phyloP scores from a whole-genome alignment of 2,113 vertebrate species.

The Poeciliopsis retropinna region DNA sequence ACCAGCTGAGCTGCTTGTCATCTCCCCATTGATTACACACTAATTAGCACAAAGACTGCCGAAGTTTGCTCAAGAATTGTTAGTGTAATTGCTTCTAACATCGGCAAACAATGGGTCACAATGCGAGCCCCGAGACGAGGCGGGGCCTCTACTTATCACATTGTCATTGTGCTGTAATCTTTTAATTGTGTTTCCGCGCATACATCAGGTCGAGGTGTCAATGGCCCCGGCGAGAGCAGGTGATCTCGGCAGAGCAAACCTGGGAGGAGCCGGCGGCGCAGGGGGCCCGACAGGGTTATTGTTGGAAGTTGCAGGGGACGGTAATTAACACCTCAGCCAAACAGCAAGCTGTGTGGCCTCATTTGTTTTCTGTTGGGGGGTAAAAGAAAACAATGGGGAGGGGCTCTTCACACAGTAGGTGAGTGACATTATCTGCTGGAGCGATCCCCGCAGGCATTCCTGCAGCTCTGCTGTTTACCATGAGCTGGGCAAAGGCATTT shows the following conservation, averaged over 20 bases:
- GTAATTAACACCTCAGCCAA: conserved; percentile 82
- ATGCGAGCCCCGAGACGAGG: conserved; percentile 68
- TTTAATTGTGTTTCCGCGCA: conserved; percentile 75
- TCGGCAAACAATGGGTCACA: conserved; percentile 75
- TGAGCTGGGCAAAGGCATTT: conserved; percentile 49
- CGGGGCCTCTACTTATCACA: conserved; percentile 59
- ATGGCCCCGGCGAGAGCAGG: conserved; percentile 73
- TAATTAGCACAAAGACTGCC: conserved; percentile 79
- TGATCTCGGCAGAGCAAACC: conserved; percentile 72
- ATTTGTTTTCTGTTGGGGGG: conserved; percentile 81
- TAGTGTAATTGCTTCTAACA: conserved; percentile 78
- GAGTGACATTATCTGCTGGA: conserved; percentile 82
- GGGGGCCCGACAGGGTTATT: conserved; percentile 69
- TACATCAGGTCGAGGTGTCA: conserved; percentile 78
- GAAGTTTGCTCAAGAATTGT: conserved; percentile 82
- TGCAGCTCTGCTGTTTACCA: conserved; percentile 59
- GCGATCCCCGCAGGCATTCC: conserved; percentile 72
- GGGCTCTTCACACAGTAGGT: conserved; percentile 72
- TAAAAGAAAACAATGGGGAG: conserved; percentile 79
- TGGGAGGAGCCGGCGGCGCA: conserved; percentile 60
- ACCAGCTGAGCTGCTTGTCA: conserved; percentile 62
- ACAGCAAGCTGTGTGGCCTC: conserved; percentile 80
- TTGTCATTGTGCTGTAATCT: conserved; percentile 60
- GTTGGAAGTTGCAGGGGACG: conserved; percentile 71
- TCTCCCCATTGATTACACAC: conserved; percentile 80